A percentile compares a stretch with the other conserved stretches of the same genome.
Conservation (phyloP, 2,113 vertebrate species). For the Pedionomus torquatus region DNA sequence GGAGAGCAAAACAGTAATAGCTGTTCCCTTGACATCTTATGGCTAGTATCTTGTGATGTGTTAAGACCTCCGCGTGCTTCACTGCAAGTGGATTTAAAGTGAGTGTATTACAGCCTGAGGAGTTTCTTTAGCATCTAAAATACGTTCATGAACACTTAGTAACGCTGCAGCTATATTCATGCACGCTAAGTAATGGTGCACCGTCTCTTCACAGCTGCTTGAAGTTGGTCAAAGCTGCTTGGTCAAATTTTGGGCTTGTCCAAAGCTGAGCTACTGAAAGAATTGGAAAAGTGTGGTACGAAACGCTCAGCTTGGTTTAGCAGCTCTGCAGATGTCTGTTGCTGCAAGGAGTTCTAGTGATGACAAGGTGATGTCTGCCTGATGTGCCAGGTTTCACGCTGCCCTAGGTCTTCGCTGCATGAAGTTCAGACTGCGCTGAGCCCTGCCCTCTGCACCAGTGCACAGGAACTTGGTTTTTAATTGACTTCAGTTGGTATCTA, state of each 20-base stretch:
- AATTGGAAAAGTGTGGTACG: neutral
- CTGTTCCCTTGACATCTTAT: neutral
- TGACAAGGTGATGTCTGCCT: neutral
- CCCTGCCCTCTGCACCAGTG: neutral
- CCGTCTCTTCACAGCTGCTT: neutral
- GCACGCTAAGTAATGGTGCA: neutral
- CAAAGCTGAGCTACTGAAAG: neutral
- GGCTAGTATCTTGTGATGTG: neutral
- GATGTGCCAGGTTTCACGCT: neutral
- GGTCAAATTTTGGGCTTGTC: neutral
- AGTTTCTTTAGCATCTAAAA: neutral
- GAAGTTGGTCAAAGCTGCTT: neutral
- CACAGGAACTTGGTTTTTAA: neutral
- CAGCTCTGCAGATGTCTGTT: neutral
- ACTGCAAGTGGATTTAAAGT: neutral
- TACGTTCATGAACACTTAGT: neutral
- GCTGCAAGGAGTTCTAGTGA: neutral
- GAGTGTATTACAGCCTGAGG: neutral
- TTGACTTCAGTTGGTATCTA: accelerated
- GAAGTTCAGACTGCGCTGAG: neutral
- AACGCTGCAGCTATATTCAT: neutral
- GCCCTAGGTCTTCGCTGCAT: neutral
- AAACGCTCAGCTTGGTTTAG: neutral
- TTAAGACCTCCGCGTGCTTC: neutral
- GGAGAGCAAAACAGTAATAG: neutral